phyloP scores from a whole-genome alignment of 1,140 invertebrate species.

The Frieseomelitta varia region DNA sequence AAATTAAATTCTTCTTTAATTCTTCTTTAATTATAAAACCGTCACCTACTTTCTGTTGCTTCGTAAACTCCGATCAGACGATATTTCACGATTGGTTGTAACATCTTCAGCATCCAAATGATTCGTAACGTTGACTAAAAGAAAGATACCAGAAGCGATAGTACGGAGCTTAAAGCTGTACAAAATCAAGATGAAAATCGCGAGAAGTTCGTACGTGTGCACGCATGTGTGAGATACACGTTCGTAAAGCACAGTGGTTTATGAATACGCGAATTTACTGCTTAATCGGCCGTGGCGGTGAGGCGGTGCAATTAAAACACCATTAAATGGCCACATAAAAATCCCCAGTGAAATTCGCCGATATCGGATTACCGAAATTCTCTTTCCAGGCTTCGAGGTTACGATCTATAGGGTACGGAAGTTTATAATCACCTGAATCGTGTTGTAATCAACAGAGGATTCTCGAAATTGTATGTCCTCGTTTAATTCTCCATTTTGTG shows the following conservation, averaged over 20 bases:
- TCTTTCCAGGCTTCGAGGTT: constrained; percentile 33
- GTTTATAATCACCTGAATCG: constrained; percentile 31
- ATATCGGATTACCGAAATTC: constrained; percentile 69
- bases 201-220: not conserved
- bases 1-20: constrained; percentile 20
- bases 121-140: constrained; percentile 13
- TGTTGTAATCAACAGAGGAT: constrained; percentile 1
- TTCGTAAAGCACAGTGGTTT: constrained; percentile 71
- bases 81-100: constrained; percentile 39
- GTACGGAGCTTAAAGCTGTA: not conserved
- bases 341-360: constrained; percentile 69
- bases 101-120: constrained; percentile 32
- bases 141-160: not conserved
- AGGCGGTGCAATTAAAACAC: constrained; percentile 73
- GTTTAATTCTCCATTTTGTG: no score
- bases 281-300: constrained; percentile 71
- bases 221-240: not conserved
- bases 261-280: constrained; percentile 75
- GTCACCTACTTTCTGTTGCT: constrained; percentile 14
- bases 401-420: constrained; percentile 36
- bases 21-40: not conserved
- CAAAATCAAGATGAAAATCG: constrained; percentile 40
- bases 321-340: constrained; percentile 72
- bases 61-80: constrained; percentile 44
- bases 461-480: constrained; percentile 34